Evolutionary conservation across 2,888 invertebrate genomes (phyloP).

Genomic region (Ormyrus labotus): DNA sequence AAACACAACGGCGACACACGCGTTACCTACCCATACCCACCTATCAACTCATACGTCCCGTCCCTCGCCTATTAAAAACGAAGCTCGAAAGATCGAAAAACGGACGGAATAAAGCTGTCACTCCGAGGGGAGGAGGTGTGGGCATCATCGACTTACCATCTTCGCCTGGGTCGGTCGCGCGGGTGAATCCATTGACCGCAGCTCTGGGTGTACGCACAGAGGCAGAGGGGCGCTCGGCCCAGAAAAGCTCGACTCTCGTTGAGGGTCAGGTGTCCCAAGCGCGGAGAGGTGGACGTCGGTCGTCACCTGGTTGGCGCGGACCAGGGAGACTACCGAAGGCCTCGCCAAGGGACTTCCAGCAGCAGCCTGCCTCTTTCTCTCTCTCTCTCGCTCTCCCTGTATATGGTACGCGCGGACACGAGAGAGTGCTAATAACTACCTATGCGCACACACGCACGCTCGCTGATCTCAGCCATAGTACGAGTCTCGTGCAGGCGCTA

Average conservation of each 20-base stretch:
- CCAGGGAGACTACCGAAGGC: constrained; percentile 67
- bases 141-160: constrained; percentile 66
- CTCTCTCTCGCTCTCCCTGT: neutral
- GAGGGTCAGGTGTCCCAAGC: neutral
- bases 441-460: too few species aligned
- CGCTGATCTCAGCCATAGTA: too few species aligned
- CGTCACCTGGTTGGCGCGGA: constrained; percentile 66
- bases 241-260: too few species aligned
- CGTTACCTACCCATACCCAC: too few species aligned
- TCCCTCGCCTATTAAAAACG: neutral
- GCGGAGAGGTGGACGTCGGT: constrained; percentile 57
- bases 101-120: neutral
- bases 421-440: too few species aligned
- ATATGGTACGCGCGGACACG: too few species aligned
- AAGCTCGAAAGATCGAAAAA: neutral
- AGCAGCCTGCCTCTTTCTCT: constrained; percentile 53
- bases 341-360: constrained; percentile 66
- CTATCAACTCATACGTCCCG: neutral
- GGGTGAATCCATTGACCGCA: constrained; percentile 61
- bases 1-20: constrained; percentile 29
- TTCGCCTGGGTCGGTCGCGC: constrained; percentile 65
- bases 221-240: constrained; percentile 15
- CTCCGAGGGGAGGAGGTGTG: neutral
- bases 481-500: too few species aligned
- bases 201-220: neutral